Conservation (phyloP, 1,140 invertebrate species). For the Danaus melanippus region DNA sequence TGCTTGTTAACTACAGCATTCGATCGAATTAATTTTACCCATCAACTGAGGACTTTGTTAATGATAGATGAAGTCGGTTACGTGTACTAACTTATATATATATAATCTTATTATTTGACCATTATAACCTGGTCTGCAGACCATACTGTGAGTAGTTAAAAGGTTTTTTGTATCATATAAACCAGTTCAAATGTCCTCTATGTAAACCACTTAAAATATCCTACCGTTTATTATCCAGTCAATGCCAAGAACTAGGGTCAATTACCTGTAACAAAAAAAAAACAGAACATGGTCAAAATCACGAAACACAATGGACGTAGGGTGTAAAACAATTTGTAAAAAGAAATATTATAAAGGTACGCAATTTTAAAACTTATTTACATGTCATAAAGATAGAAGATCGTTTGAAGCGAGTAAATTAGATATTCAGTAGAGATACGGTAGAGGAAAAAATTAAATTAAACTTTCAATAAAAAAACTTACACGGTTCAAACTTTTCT, state of each 20-base stretch:
- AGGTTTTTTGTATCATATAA: too few species aligned
- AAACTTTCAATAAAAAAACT: too few species aligned
- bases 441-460: too few species aligned
- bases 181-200: too few species aligned
- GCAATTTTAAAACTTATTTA: conserved; percentile 1
- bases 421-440: too few species aligned
- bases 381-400: neutral
- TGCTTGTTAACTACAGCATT: conserved; percentile 4
- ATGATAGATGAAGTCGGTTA: conserved; percentile 1
- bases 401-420: neutral
- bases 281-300: conserved; percentile 26
- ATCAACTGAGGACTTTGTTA: neutral
- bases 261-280: conserved; percentile 61
- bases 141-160: too few species aligned
- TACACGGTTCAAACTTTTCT: too few species aligned
- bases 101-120: too few species aligned
- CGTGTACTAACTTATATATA: neutral
- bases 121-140: too few species aligned
- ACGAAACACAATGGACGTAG: conserved; percentile 24
- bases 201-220: neutral
- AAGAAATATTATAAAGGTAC: conserved; percentile 10
- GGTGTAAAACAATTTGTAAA: conserved; percentile 9
- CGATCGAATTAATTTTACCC: conserved; percentile 8
- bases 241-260: conserved; percentile 39
- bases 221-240: conserved; percentile 18